These are phyloP conservation scores for Cariama cristata DNA, from an alignment of 2,113 vertebrate genomes.

Conservation along the genomic window DNA sequence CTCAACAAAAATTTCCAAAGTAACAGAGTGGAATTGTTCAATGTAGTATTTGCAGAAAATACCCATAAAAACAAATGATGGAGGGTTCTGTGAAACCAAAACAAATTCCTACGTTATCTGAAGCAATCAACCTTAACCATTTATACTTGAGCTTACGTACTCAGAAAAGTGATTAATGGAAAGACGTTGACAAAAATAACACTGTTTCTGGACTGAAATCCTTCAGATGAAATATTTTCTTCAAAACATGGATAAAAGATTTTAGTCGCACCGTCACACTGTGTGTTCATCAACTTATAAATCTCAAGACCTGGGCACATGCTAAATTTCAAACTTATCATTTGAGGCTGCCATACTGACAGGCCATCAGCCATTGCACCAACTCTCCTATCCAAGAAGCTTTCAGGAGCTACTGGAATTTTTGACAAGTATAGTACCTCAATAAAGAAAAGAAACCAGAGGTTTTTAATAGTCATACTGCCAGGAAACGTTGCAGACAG, in stretches of 20 bases:
- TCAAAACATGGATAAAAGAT: background rate
- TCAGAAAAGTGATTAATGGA: background rate
- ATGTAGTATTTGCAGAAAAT: background rate
- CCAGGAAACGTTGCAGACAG: slow-evolving; percentile 6
- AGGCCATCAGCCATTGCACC: background rate
- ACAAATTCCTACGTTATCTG: background rate
- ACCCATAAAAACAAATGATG: background rate
- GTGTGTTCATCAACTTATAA: background rate
- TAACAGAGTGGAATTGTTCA: background rate
- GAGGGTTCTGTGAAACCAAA: background rate
- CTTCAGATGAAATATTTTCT: background rate
- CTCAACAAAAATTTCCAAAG: background rate
- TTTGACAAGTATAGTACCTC: slow-evolving; percentile 15
- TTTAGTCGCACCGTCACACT: background rate
- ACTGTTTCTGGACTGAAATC: background rate
- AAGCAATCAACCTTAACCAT: background rate
- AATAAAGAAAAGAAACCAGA: background rate
- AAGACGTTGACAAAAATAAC: background rate
- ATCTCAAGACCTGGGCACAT: background rate
- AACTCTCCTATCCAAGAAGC: background rate
- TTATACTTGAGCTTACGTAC: background rate
- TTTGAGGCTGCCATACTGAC: background rate
- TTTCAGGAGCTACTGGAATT: background rate
- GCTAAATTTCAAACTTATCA: background rate
- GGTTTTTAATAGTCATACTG: background rate